These are phyloP conservation scores for Mesoclemmys tuberculata DNA, from an alignment of 2,113 vertebrate species.

Conservation along the genomic window DNA sequence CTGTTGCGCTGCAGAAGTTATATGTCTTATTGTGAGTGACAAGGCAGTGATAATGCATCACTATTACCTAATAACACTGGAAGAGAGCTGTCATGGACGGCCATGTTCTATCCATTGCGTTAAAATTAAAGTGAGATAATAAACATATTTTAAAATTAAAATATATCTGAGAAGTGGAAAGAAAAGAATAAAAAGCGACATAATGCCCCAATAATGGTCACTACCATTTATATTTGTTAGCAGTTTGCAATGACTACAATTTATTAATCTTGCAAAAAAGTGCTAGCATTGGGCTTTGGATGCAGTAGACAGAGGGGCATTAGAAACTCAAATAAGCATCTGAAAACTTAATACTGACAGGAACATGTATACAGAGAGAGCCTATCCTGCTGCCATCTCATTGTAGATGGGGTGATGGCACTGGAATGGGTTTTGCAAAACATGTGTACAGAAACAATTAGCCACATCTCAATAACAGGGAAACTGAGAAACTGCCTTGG, in stretches of 20 bases:
- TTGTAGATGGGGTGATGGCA: too few species aligned
- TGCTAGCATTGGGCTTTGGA: neutral
- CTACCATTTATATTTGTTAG: neutral
- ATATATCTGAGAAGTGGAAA: neutral
- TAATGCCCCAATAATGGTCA: neutral
- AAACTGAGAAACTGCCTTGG: neutral
- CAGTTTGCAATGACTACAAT: neutral
- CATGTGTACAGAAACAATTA: neutral
- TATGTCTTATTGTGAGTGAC: neutral
- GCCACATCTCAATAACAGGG: neutral
- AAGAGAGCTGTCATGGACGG: neutral
- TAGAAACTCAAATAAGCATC: neutral
- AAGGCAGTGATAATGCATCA: neutral
- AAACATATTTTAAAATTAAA: too few species aligned
- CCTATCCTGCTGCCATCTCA: too few species aligned
- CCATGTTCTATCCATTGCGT: neutral
- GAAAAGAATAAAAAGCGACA: neutral
- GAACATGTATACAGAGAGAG: too few species aligned
- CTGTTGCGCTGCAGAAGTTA: neutral
- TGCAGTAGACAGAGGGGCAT: accelerated
- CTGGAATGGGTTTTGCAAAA: neutral
- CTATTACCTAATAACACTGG: neutral
- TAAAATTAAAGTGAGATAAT: neutral
- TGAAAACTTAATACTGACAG: neutral
- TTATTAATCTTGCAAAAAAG: neutral